Base-by-base conservation (phyloP, 1,140 invertebrate genomes). In the Drosophila grimshawi region DNA sequence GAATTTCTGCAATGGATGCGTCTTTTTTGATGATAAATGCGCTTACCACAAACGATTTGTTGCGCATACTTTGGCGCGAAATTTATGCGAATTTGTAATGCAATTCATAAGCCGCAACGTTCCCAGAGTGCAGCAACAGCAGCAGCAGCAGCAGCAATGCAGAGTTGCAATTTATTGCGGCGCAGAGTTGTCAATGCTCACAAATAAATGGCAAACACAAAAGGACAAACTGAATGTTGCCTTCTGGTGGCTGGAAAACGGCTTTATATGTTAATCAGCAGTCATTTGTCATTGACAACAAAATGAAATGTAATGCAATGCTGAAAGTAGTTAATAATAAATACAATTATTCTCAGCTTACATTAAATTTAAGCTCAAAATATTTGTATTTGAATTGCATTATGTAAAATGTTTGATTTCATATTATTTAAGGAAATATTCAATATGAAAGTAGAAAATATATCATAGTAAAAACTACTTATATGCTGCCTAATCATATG, bases 41-140 rank as follows among this genome's bases (percentile, higher is more conserved):
- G 67, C 52, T 74, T 63, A 52, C 78, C 78, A 60, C 78, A 71
- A 86, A 81, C 81, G 81, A 85, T 85, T 85, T 85, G 81, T 85
- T 86, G 74, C 81, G 78, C 81, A 65, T 76, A 74, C 81, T 86
- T 85, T 85, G 81, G 48, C 52, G 73, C 69, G 57, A 52, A 85
- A 85, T 85, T 85, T 85, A 85, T 85, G 81, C 65, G 81, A 85
- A 71, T 85, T 86, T 86, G 81, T 85, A 85, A 85, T 85, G 81
- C 81, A 86, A 85, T 86, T 85, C 81, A 85, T 85, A 85, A 85
- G 81, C 81, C 66, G 62, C 52, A 49, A 69, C 51, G 52, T 56
- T 48, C 39, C 43, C 55, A 61, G 56, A 60, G 59, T 59, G 64
- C 64, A 66, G 19, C 30, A 45, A 5, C 29, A 48, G 37, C 61